Conservation (phyloP, 2,797 vertebrate genomes). For the Intellagama lesueurii region DNA sequence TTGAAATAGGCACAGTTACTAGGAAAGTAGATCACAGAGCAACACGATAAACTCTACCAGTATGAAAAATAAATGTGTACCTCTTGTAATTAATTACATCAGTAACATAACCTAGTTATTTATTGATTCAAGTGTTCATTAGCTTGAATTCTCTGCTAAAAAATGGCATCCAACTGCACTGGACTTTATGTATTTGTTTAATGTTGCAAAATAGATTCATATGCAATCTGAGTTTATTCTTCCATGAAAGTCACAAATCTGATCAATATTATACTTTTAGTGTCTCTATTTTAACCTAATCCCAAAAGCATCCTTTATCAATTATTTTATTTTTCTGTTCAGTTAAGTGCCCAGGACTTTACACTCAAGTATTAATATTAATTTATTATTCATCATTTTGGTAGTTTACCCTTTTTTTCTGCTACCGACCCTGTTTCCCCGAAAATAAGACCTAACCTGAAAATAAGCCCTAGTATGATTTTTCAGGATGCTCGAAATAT, state of each 20-base stretch:
- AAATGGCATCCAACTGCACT: neutral
- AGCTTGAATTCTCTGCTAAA: neutral
- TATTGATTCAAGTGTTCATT: neutral
- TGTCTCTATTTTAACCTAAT: neutral
- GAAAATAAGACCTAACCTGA: too few species aligned
- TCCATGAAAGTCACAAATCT: neutral
- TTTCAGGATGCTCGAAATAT: too few species aligned
- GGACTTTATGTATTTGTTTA: neutral
- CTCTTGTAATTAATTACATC: slow-evolving; percentile 6
- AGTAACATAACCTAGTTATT: neutral
- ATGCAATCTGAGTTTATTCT: neutral
- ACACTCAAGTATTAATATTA: neutral
- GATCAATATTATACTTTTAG: neutral
- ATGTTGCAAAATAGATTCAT: neutral
- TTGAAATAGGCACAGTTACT: neutral
- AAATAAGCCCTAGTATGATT: too few species aligned
- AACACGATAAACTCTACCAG: neutral
- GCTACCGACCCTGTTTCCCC: too few species aligned
- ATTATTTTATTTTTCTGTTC: too few species aligned
- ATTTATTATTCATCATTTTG: neutral
- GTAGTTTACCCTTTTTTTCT: neutral
- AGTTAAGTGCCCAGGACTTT: too few species aligned
- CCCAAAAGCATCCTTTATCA: too few species aligned
- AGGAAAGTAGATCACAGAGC: slow-evolving; percentile 2
- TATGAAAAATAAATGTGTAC: neutral